Evolutionary conservation across 2,113 vertebrate genomes (phyloP).

Genomic region (Menura novaehollandiae): DNA sequence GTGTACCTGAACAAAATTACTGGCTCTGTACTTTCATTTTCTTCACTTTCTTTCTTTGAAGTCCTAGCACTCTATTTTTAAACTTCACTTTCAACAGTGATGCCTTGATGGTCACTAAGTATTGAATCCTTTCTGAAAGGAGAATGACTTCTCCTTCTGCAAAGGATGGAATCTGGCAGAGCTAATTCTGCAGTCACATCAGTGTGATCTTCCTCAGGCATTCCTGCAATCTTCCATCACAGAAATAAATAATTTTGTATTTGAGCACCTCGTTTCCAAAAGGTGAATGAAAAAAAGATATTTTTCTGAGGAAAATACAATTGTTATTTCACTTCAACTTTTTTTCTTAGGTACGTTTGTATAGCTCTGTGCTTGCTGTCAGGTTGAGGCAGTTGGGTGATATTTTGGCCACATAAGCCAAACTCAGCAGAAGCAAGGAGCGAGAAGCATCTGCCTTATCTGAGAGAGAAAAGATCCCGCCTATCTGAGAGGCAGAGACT

Average conservation of each 20-base stretch:
- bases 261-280: neutral
- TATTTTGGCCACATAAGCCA: neutral
- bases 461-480: neutral
- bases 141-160: neutral
- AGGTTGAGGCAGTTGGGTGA: neutral
- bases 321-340: neutral
- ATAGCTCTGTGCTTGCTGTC: neutral
- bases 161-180: neutral
- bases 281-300: accelerated
- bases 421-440: neutral
- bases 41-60: neutral
- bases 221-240: neutral
- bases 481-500: neutral
- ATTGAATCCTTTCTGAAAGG: neutral
- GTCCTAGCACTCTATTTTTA: neutral
- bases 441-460: neutral
- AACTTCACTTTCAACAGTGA: neutral
- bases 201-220: neutral
- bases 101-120: neutral
- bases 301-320: neutral
- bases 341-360: neutral
- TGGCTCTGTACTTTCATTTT: neutral
- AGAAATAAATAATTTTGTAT: neutral
- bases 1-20: neutral
- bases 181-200: neutral